Percentiles rank a stretch among this genome's conserved stretches.
Evolutionary conservation across 2,113 vertebrate genomes (phyloP).

Genomic region (Corvus hawaiiensis): DNA sequence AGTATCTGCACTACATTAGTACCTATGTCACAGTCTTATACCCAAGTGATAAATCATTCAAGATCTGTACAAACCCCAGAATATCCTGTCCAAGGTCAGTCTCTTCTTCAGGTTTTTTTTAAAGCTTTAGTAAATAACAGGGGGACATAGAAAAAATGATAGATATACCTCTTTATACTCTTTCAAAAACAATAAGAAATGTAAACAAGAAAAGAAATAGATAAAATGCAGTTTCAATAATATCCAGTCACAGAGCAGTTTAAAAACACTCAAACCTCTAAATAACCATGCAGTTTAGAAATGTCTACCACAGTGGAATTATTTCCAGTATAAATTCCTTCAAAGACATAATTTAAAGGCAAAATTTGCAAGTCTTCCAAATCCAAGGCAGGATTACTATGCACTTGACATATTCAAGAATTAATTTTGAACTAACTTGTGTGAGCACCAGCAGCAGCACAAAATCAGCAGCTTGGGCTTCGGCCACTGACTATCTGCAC

Average conservation of each 20-base stretch:
- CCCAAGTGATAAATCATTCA: not conserved
- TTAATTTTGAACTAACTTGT: not conserved
- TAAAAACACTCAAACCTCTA: not conserved
- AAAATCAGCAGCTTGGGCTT: not conserved
- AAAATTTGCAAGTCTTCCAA: not conserved
- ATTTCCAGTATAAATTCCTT: not conserved
- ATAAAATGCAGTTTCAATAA: not conserved
- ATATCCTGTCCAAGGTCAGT: not conserved
- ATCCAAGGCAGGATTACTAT: not conserved
- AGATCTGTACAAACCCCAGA: not conserved
- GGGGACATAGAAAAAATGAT: not conserved
- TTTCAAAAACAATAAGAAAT: not conserved
- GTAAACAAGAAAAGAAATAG: not conserved
- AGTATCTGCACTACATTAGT: not conserved
- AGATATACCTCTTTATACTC: not conserved
- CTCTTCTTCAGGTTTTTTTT: not conserved
- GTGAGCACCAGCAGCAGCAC: not conserved
- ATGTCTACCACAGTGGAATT: not conserved
- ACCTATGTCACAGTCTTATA: not conserved
- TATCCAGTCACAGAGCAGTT: not conserved
- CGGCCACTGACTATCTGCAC: not conserved
- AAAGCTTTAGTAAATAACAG: not conserved
- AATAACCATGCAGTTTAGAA: not conserved
- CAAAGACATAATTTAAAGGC: not conserved
- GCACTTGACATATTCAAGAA: not conserved